Conservation (phyloP, 2,888 invertebrate genomes). For the Nomada flava region DNA sequence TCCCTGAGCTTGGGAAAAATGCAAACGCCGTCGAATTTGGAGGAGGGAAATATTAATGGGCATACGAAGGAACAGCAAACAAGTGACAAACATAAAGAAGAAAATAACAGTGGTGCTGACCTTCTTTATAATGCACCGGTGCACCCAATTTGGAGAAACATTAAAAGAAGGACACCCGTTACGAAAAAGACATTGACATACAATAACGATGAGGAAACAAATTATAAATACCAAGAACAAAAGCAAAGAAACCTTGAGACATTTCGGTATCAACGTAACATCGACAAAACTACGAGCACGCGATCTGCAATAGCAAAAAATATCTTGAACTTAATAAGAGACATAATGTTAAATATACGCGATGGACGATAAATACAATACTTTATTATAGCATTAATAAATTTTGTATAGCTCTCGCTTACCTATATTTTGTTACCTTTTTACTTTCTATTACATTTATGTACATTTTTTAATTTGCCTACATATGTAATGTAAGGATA, state of each 20-base stretch:
- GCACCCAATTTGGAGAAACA: constrained; percentile 1
- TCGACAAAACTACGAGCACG: constrained; percentile 58
- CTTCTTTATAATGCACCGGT: constrained; percentile 3
- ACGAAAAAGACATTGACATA: neutral
- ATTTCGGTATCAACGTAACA: constrained; percentile 53
- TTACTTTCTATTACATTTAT: neutral
- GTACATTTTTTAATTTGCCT: neutral
- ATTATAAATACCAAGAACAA: neutral
- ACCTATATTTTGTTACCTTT: constrained; percentile 20
- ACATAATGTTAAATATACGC: constrained; percentile 37
- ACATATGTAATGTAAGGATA: neutral
- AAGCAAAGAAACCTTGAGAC: constrained; percentile 13
- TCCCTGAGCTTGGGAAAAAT: constrained; percentile 56
- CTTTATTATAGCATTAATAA: neutral
- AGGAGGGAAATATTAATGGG: constrained; percentile 7
- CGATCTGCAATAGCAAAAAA: constrained; percentile 53
- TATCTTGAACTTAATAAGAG: constrained; percentile 65
- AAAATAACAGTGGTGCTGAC: neutral
- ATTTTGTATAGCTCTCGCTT: neutral
- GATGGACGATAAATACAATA: neutral
- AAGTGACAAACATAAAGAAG: constrained; percentile 17
- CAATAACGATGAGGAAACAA: constrained; percentile 2
- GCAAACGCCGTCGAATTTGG: constrained; percentile 36
- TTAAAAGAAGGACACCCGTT: neutral
- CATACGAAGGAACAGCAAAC: neutral